Evolutionary conservation across 2,888 invertebrate genomes (phyloP).

Genomic region (Ophion ventricosus): DNA sequence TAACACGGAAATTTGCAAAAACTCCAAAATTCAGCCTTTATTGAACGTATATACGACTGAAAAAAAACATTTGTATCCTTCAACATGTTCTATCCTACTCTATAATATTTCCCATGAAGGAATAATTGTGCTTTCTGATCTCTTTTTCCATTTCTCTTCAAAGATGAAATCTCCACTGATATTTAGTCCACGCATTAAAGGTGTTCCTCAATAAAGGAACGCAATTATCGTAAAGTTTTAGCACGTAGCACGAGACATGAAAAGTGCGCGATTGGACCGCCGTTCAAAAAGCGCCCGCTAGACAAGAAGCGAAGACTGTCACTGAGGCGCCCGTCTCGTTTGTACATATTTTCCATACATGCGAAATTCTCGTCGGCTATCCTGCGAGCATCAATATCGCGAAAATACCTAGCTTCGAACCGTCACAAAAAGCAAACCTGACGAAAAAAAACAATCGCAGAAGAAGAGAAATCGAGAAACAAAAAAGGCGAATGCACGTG

Average conservation of each 20-base stretch:
- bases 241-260: neutral
- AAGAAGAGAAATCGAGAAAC: neutral
- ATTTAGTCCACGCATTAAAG: neutral
- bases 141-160: neutral
- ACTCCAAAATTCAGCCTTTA: no score
- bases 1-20: no score
- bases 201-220: neutral
- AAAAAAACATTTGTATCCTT: neutral
- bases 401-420: neutral
- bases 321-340: neutral
- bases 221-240: neutral
- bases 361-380: neutral
- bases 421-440: neutral
- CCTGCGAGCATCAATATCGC: neutral
- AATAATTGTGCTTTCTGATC: neutral
- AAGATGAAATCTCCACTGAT: neutral
- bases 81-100: no score
- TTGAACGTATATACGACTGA: no score
- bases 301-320: neutral
- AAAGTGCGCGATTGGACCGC: neutral
- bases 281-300: neutral
- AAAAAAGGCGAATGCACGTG: neutral
- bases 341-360: neutral
- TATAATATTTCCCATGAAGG: neutral
- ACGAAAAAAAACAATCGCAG: neutral